Evolutionary conservation across 2,797 vertebrate species (phyloP), one percentile per base, ranked within the genome.

Genomic region (Buphagus erythrorhynchus): DNA sequence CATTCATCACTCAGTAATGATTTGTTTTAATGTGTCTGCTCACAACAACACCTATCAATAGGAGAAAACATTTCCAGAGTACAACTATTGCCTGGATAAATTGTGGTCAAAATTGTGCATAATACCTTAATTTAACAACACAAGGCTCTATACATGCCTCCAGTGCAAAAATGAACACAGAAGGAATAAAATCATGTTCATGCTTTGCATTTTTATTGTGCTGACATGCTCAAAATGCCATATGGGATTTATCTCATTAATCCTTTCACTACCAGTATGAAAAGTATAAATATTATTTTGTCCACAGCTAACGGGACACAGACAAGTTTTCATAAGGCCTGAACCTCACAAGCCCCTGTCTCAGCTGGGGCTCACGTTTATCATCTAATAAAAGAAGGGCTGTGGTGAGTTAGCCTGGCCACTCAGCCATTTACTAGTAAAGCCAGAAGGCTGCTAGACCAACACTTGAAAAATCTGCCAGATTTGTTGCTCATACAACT

Each of bases 1-100:
- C 63, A 75, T 93, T 79, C 71, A 79, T 93, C 88, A 88, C 75
- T 82, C 82, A 67, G 74, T 79, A 96, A 86, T 90, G 68, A 95
- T 92, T 95, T 88, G 40, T 25, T 92, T 90, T 90, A 88, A 90
- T 78, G 45, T 19, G 49, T 31, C 35, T 31, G 49, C 78, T 88
- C 76, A 72, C 46, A 75, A 71, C 46, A 76, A 51, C 69, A 90
- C 51, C 33, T 84, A 86, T 86, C 59, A 65, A 59, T 51, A 52
- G 57, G 77, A 94, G 90, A 93, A 90, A 21, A 19, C 40, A 82
- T 67, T 94, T 90, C 69, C 71, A 49, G 55, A 85, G 17, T 51
- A 81, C 58, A 94, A 49, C 18, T 76, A 46, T 51, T 83, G 65
- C 49, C 75, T 75, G 49, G 46, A 11, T 88, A 88, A 94, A 86